These are phyloP conservation scores for Leptinotarsa undecemlineata DNA, from an alignment of 1,140 invertebrate genomes.

Conservation along the genomic window DNA sequence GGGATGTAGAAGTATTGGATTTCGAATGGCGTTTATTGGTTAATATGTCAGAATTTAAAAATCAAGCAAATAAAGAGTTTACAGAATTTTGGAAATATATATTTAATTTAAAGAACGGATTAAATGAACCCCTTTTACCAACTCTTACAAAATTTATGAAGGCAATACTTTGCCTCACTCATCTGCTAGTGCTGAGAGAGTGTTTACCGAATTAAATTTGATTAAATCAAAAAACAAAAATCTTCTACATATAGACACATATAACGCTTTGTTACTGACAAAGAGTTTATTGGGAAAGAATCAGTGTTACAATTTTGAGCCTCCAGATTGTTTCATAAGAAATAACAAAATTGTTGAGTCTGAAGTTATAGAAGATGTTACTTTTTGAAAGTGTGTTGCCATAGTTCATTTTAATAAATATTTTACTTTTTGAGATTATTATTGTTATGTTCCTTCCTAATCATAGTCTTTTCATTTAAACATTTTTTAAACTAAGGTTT, in stretches of 20 bases:
- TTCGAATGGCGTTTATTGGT: background rate
- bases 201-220: conserved; percentile 6
- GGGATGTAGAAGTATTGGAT: background rate
- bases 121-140: background rate
- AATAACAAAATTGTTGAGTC: background rate
- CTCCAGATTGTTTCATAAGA: background rate
- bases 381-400: background rate
- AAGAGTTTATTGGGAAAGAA: conserved; percentile 13
- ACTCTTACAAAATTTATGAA: background rate
- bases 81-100: conserved; percentile 10
- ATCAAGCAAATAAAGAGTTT: conserved; percentile 16
- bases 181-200: conserved; percentile 11
- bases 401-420: too few relatives aligned
- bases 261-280: conserved; percentile 6
- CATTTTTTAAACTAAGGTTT: background rate
- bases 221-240: background rate
- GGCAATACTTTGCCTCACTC: conserved; percentile 2
- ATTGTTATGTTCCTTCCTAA: background rate
- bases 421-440: too few relatives aligned
- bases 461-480: background rate
- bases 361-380: background rate
- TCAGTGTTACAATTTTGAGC: conserved; percentile 1
- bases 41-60: background rate
- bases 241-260: background rate
- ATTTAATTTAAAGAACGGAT: conserved; percentile 1